Evolutionary conservation across 2,113 vertebrate genomes (phyloP).

Genomic region (Aplodontia rufa): DNA sequence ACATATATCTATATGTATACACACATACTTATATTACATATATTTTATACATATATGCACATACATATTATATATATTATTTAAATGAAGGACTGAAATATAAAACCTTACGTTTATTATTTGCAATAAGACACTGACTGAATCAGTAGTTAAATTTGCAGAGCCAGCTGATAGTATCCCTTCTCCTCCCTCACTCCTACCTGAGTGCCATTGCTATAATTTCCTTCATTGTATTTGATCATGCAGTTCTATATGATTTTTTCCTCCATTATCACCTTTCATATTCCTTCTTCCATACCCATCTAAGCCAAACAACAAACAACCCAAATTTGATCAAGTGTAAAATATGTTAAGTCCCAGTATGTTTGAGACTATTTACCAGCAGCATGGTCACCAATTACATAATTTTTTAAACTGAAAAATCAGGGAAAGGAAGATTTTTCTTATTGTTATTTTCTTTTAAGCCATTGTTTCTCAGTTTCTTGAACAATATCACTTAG

Average conservation of each 20-base stretch:
- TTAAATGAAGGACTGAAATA: background rate
- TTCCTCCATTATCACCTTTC: background rate
- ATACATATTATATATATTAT: too few relatives aligned
- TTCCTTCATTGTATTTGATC: background rate
- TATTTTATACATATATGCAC: background rate
- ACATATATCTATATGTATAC: too few relatives aligned
- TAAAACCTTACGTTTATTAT: background rate
- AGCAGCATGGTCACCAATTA: background rate
- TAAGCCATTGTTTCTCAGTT: background rate
- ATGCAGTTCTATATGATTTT: background rate
- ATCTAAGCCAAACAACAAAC: background rate
- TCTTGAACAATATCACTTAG: background rate
- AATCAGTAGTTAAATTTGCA: background rate
- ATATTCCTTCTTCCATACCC: background rate
- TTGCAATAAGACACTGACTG: background rate
- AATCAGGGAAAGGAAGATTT: background rate
- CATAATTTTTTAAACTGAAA: background rate
- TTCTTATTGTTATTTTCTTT: slow-evolving; percentile 34
- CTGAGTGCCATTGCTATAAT: background rate
- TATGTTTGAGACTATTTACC: background rate
- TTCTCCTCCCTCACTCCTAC: background rate
- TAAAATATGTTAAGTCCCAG: background rate
- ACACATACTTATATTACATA: too few relatives aligned
- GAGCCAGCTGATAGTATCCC: background rate
- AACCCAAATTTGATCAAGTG: background rate